Evolutionary conservation across 2,797 vertebrate species (phyloP).

Genomic region (Sebastes vulpes): DNA sequence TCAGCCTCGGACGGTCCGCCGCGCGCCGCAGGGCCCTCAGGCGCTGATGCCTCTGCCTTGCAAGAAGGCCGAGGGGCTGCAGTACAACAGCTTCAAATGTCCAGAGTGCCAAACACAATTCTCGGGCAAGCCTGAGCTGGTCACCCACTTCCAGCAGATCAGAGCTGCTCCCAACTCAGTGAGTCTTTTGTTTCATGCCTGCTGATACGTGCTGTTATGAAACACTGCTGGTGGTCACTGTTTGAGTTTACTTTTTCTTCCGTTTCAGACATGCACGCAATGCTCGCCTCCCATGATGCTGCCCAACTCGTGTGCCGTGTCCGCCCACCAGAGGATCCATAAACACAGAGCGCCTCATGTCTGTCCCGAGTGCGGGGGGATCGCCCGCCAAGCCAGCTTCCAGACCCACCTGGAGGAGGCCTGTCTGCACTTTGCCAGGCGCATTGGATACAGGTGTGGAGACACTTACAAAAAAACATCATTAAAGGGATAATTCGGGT

Average conservation of each 20-base stretch:
- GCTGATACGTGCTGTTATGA: background rate
- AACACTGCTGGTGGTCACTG: background rate
- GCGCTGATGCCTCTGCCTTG: slow-evolving; percentile 86
- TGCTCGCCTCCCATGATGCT: slow-evolving; percentile 95
- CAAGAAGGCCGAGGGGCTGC: slow-evolving; percentile 83
- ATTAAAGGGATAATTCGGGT: rapidly evolving
- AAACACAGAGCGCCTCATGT: slow-evolving; percentile 93
- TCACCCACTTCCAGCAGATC: slow-evolving; percentile 94
- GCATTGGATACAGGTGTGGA: slow-evolving; percentile 94
- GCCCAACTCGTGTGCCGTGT: slow-evolving; percentile 92
- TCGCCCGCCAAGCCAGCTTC: slow-evolving; percentile 90
- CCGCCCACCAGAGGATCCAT: slow-evolving; percentile 94
- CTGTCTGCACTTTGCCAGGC: slow-evolving; percentile 94
- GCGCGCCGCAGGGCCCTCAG: slow-evolving; percentile 83
- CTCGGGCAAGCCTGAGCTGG: slow-evolving; percentile 90
- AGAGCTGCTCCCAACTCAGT: slow-evolving; percentile 84
- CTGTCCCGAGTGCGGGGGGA: slow-evolving; percentile 94
- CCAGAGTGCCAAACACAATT: slow-evolving; percentile 94
- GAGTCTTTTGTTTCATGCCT: slow-evolving; percentile 25
- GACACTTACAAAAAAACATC: background rate
- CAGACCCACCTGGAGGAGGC: slow-evolving; percentile 92
- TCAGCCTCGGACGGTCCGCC: slow-evolving; percentile 78
- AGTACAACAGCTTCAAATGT: slow-evolving; percentile 91
- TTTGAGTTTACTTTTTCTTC: background rate
- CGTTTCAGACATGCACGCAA: slow-evolving; percentile 88